phyloP scores from a whole-genome alignment of 2,888 invertebrate genomes.

The Rhagonycha fulva region DNA sequence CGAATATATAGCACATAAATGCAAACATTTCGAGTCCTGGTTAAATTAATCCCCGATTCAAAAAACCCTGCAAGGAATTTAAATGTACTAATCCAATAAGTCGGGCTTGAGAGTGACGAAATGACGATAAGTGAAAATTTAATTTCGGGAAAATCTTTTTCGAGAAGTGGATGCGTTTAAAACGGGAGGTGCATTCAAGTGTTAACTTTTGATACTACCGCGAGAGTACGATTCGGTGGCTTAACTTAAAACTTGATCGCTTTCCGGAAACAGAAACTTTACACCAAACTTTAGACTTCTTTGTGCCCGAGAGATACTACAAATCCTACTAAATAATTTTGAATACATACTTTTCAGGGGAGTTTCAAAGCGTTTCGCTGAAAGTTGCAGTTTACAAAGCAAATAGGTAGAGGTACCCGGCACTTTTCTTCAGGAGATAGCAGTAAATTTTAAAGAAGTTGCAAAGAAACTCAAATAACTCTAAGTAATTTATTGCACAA shows the following conservation, averaged over 20 bases:
- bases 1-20: too few species aligned
- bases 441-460: neutral
- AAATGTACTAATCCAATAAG: neutral
- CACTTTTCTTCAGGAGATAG: neutral
- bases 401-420: neutral
- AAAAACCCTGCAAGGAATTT: neutral
- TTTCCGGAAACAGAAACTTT: conserved; percentile 13
- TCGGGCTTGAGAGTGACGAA: neutral
- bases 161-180: neutral
- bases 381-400: neutral
- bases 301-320: conserved; percentile 7
- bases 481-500: neutral
- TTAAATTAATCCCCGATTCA: neutral
- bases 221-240: neutral
- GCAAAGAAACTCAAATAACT: neutral
- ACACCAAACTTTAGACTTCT: conserved; percentile 10
- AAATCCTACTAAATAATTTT: conserved; percentile 13
- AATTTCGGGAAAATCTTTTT: conserved; percentile 3
- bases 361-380: neutral
- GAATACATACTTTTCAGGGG: conserved; percentile 7
- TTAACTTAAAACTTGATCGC: conserved; percentile 10
- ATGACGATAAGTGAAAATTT: conserved; percentile 1
- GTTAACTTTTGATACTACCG: conserved; percentile 1
- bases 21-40: neutral
- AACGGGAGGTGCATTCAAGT: conserved; percentile 17